Percentiles rank a stretch among this genome's conserved stretches.
Evolutionary conservation across 1,140 invertebrate species (phyloP).

Genomic region (Notospermus geniculatus): DNA sequence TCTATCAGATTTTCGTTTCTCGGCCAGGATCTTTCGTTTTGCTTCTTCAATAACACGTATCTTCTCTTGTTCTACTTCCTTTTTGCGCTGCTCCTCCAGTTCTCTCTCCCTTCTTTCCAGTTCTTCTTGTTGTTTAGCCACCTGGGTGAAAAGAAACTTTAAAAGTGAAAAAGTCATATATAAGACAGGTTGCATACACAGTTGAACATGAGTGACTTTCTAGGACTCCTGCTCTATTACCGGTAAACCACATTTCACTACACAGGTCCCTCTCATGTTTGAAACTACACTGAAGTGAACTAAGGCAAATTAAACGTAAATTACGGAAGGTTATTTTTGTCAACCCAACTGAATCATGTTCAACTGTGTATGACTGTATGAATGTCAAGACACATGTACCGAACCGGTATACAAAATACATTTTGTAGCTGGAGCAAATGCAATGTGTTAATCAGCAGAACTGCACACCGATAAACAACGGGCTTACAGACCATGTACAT

Average conservation of each 20-base stretch:
- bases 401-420: no score
- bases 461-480: no score
- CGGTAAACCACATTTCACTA: not conserved
- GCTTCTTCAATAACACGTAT: slow-evolving; percentile 40
- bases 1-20: slow-evolving; percentile 32
- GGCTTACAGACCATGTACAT: no score
- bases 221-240: not conserved
- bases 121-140: slow-evolving; percentile 40
- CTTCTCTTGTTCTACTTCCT: slow-evolving; percentile 31
- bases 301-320: no score
- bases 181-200: no score
- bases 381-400: no score
- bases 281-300: not conserved
- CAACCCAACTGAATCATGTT: no score
- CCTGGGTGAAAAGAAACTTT: slow-evolving; percentile 27
- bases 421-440: no score
- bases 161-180: not conserved
- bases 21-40: slow-evolving; percentile 31
- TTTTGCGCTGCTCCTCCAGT: slow-evolving; percentile 36
- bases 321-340: no score
- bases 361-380: no score
- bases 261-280: not conserved
- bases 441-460: no score
- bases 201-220: no score
- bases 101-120: slow-evolving; percentile 35